phyloP scores from a whole-genome alignment of 2,113 vertebrate species.

The Maccullochella peelii region DNA sequence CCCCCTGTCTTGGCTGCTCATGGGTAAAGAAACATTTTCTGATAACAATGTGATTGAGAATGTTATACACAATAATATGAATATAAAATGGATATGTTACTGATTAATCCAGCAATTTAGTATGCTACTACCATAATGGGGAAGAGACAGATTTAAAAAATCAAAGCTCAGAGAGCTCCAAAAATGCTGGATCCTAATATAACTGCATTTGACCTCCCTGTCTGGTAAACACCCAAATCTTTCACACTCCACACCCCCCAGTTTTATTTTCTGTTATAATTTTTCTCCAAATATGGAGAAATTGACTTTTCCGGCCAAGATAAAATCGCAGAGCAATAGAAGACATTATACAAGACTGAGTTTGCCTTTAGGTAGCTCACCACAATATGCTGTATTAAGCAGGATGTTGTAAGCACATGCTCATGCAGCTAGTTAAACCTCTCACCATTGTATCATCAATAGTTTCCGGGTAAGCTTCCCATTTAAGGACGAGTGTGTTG shows the following conservation, averaged over 20 bases:
- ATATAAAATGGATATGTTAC: background rate
- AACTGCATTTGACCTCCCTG: background rate
- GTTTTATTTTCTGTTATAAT: background rate
- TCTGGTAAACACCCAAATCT: background rate
- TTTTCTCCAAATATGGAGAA: too few relatives aligned
- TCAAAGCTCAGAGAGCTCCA: background rate
- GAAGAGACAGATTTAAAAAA: background rate
- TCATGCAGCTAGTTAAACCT: background rate
- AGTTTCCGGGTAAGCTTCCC: constrained; percentile 66
- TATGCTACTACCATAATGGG: background rate
- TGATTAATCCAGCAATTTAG: background rate
- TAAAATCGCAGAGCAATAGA: background rate
- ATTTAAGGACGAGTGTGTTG: constrained; percentile 43
- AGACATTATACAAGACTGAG: background rate
- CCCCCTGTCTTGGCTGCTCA: too few relatives aligned
- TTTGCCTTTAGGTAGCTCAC: background rate
- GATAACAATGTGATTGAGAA: background rate
- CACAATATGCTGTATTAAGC: background rate
- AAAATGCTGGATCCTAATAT: background rate
- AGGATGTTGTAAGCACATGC: background rate
- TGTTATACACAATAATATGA: background rate
- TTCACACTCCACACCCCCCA: background rate
- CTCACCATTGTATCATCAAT: constrained; percentile 54
- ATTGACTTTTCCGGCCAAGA: too few relatives aligned
- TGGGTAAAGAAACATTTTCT: too few relatives aligned